Base-by-base conservation (phyloP, 1,140 invertebrate species). In the Idris sp. region DNA sequence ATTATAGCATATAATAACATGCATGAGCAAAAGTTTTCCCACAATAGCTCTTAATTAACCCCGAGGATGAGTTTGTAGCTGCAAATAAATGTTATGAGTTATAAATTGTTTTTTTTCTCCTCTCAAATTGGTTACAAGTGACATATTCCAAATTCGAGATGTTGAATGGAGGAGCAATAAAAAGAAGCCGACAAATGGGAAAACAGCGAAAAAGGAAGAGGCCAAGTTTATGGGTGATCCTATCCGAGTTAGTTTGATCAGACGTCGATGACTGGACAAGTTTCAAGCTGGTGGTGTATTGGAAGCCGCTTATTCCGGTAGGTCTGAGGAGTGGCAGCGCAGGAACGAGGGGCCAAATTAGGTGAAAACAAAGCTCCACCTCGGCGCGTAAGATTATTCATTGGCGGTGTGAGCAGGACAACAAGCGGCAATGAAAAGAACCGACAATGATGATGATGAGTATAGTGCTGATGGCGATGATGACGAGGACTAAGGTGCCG, bases 221-320 rank as follows among this genome's bases (percentile, higher is more conserved):
- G 43, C 33, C 46, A 67, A 68, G 56, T 56, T 41, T 49, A 59
- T 46, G 51, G 58, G 56, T 61, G 71, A 74, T 74, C 41, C 67
- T 61, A 74, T 76, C 71, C 74, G 56, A 64, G 79, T 80, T 77
- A 79, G 79, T 80, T 81, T 80, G 81, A 83, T 83, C 81, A 82
- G 81, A 78, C 62, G 74, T 79, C 79, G 73, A 83, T 83, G 81
- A 83, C 80, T 83, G 59, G 74, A 80, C 81, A 82, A 79, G 40
- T 82, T 83, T 81, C 36, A 10, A 31, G 30, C 36, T 40, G 51
- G 43, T 10, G 36, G 56, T 65, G 73, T 46, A 56, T 56, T 54
- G 49, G 62, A 67, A 73, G 58, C 61, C 41, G 54, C 16, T 72
- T 78, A 81, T 78, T 69, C 56, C 44, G 71, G 69, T 46, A 61